Conservation (phyloP, 2,888 invertebrate species). For the Trichopoda pennipes region DNA sequence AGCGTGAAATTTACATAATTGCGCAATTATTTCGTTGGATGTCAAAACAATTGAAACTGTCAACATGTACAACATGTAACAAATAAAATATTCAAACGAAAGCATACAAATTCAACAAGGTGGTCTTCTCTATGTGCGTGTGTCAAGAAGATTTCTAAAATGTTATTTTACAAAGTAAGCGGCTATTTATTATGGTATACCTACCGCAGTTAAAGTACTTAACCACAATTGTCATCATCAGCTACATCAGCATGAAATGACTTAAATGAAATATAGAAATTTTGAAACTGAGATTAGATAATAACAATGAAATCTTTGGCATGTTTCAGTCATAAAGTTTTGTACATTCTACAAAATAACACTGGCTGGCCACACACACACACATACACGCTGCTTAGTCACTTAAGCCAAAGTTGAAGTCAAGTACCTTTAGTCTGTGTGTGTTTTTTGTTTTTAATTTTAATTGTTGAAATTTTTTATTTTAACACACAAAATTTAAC, state of each 20-base stretch:
- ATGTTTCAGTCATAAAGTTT: conserved; percentile 63
- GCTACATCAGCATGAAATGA: conserved; percentile 41
- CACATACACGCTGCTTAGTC: conserved; percentile 38
- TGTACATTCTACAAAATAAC: conserved; percentile 35
- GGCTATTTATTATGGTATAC: conserved; percentile 49
- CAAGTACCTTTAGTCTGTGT: conserved; percentile 52
- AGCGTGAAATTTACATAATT: conserved; percentile 71
- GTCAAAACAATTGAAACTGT: conserved; percentile 68
- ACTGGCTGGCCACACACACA: conserved; percentile 57
- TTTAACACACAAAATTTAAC: conserved; percentile 10
- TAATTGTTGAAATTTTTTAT: conserved; percentile 34
- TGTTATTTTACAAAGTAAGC: conserved; percentile 8
- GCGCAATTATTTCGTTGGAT: conserved; percentile 72
- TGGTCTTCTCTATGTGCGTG: conserved; percentile 23
- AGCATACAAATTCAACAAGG: conserved; percentile 27
- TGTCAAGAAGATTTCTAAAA: neutral
- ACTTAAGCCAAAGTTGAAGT: conserved; percentile 17
- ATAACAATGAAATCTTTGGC: conserved; percentile 42
- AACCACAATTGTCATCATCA: conserved; percentile 60
- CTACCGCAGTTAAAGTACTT: conserved; percentile 65
- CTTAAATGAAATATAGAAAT: conserved; percentile 27
- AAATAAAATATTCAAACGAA: conserved; percentile 12
- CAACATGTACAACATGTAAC: conserved; percentile 56
- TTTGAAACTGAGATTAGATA: conserved; percentile 51
- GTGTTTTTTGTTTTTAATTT: conserved; percentile 38